Base-by-base conservation (phyloP, 1,140 invertebrate species). In the Drosophila subobscura region DNA sequence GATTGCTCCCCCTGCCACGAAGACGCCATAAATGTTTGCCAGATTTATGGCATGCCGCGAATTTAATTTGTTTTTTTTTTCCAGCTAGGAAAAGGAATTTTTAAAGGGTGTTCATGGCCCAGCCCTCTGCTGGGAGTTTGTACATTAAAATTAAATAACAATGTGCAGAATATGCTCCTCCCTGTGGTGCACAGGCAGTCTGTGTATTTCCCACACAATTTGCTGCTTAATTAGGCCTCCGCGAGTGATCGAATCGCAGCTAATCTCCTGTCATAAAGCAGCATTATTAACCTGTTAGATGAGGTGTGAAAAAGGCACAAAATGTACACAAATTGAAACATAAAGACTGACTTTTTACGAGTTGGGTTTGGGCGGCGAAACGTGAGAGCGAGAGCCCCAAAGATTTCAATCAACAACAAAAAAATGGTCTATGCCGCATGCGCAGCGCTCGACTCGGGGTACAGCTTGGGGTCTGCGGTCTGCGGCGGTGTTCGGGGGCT, bases 401-500 rank as follows among this genome's bases (percentile, higher is more conserved):
- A 85, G 81, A 85, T 85, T 88, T 85, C 83, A 85, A 88, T 85
- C 83, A 86, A 58, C 25, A 64, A 74, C 71, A 85, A 70, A 74
- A 75, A 85, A 70, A 64, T 74, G 67, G 68, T 86, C 74, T 86
- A 85, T 20, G 47, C 29, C 29, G 5, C 49, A 47, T 3, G 10
- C 33, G 10, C 10, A 10, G 10, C 33, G 8, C 29, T 33, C 29
- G 2, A 8, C 7, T 37, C 3, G 33, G 3, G 10, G 33, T 33
- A 1, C 16, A 20, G 1, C 25, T 27, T 6, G 25, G 27, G 29
- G 29, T 8, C 7, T 33, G 29, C 16, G 33, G 12, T 50, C 40
- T 49, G 68, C 14, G 40, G 16, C 2, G 10, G 65, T 40, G 22
- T 25, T 14, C 44, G 33, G 40, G 57, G 77, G 55, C 77, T 86